Conservation (phyloP, 2,797 vertebrate species). For the Phrynocephalus vlangalii region DNA sequence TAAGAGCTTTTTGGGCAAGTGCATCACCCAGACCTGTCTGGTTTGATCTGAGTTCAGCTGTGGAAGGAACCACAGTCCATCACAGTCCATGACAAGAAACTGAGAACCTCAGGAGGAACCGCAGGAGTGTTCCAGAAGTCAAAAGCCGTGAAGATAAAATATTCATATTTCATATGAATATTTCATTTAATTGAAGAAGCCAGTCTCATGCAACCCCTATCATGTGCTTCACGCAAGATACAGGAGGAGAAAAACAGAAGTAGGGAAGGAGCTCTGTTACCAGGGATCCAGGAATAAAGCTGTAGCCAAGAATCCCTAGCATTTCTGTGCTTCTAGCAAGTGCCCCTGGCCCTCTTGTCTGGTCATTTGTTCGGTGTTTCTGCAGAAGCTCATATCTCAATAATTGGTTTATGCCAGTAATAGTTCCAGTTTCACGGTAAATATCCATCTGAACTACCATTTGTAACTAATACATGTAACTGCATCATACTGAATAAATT, state of each 20-base stretch:
- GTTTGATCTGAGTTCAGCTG: neutral
- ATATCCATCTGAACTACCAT: neutral
- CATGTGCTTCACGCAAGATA: neutral
- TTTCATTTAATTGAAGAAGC: constrained; percentile 9
- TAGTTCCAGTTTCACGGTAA: neutral
- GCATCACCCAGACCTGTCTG: neutral
- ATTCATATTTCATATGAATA: constrained; percentile 21
- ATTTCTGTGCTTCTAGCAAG: neutral
- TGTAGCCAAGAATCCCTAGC: neutral
- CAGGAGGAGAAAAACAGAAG: neutral
- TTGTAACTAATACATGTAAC: neutral
- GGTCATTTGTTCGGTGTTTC: neutral
- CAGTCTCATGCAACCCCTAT: neutral
- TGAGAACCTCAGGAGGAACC: neutral
- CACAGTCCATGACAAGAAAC: neutral
- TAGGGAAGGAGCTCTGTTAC: neutral
- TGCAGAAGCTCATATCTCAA: neutral
- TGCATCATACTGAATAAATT: neutral
- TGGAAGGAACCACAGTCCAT: neutral
- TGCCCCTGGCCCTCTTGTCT: neutral
- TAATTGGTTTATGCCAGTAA: neutral
- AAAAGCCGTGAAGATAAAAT: constrained; percentile 25
- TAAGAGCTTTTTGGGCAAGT: neutral
- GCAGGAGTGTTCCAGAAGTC: neutral
- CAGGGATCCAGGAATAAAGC: neutral